These are phyloP conservation scores for Oreocharis arfaki DNA, from an alignment of 2,113 vertebrate species.

Conservation along the genomic window DNA sequence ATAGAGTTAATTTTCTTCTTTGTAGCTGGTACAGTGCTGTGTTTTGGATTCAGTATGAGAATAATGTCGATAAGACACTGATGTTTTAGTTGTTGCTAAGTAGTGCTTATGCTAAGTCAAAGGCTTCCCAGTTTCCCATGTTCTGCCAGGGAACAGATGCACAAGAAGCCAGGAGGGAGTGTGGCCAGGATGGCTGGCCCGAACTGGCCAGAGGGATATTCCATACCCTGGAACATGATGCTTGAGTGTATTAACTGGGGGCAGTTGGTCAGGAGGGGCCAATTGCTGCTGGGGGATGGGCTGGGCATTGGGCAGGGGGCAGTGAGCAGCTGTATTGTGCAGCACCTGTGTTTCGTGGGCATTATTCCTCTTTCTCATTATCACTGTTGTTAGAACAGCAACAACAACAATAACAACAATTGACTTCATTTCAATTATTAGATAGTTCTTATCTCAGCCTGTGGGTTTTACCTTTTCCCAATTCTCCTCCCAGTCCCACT, in stretches of 20 bases:
- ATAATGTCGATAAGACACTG: background rate
- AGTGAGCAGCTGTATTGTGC: background rate
- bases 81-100: background rate
- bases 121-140: background rate
- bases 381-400: background rate
- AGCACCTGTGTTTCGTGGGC: background rate
- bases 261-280: background rate
- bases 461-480: background rate
- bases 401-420: background rate
- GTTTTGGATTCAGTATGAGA: background rate
- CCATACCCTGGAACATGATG: background rate
- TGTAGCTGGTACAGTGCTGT: background rate
- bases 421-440: background rate
- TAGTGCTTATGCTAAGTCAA: background rate
- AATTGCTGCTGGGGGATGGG: background rate
- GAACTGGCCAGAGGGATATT: background rate
- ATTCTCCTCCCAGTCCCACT: background rate
- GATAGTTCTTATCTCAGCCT: background rate
- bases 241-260: background rate
- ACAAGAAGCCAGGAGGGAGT: background rate
- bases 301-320: background rate
- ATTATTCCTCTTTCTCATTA: background rate
- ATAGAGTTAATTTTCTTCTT: background rate
- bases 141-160: background rate
- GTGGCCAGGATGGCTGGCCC: background rate